phyloP scores from a whole-genome alignment of 2,888 invertebrate genomes.

The Phortica okadai region DNA sequence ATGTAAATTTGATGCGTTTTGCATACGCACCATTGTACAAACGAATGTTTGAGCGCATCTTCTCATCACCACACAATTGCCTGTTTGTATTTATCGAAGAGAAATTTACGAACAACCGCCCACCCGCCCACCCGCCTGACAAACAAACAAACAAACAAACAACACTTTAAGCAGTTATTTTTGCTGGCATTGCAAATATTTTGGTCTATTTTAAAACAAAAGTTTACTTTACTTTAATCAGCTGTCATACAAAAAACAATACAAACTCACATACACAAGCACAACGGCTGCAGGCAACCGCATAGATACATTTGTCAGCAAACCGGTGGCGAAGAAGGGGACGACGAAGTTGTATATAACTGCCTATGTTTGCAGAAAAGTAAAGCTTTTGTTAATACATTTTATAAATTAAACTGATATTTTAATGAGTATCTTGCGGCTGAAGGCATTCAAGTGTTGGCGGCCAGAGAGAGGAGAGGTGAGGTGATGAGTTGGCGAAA shows the following conservation, averaged over 20 bases:
- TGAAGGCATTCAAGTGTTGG: constrained; percentile 38
- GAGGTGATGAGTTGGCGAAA: no score
- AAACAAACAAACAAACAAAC: neutral
- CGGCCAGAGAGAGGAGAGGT: no score
- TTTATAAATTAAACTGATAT: constrained; percentile 50
- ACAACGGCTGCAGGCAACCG: neutral
- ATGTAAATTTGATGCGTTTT: constrained; percentile 4
- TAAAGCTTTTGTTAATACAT: constrained; percentile 21
- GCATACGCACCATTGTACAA: constrained; percentile 1
- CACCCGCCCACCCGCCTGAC: neutral
- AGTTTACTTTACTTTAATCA: no score
- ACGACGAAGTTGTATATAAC: neutral
- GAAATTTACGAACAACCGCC: neutral
- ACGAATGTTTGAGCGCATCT: neutral
- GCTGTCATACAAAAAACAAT: constrained; percentile 15
- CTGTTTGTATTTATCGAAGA: neutral
- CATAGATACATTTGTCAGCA: neutral
- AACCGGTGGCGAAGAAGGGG: neutral
- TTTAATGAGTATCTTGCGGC: constrained; percentile 61
- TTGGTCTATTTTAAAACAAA: constrained; percentile 8
- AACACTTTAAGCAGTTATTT: neutral
- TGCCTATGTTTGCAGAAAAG: constrained; percentile 8
- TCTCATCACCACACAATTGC: no score
- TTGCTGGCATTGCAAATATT: constrained; percentile 22
- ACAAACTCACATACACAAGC: neutral